Evolutionary conservation across 2,797 vertebrate genomes (phyloP).

Genomic region (Hyperoplus immaculatus): DNA sequence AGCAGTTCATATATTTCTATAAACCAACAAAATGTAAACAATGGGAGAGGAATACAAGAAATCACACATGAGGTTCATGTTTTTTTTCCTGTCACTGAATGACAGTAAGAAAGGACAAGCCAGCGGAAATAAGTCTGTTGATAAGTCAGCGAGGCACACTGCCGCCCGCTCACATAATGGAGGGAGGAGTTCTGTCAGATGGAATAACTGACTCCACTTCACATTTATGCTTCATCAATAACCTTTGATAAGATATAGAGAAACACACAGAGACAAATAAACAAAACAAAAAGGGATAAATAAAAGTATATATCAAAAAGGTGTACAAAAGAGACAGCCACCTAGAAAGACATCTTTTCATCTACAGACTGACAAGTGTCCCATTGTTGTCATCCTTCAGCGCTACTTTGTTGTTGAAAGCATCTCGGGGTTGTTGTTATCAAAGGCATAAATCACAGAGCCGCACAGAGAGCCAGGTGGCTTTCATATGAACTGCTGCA

Average conservation of each 20-base stretch:
- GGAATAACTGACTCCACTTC: slow-evolving; percentile 74
- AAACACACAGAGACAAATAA: slow-evolving; percentile 68
- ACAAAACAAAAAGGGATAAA: slow-evolving; percentile 61
- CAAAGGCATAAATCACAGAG: slow-evolving; percentile 85
- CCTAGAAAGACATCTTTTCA: slow-evolving; percentile 85
- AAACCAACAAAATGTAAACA: slow-evolving; percentile 18
- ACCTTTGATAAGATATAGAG: slow-evolving; percentile 71
- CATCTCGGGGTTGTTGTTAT: slow-evolving; percentile 79
- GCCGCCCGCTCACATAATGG: slow-evolving; percentile 59
- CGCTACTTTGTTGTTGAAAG: slow-evolving; percentile 80
- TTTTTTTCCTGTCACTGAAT: slow-evolving; percentile 42
- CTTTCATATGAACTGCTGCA: slow-evolving; percentile 81
- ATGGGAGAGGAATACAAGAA: slow-evolving; percentile 26
- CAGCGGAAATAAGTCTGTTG: slow-evolving; percentile 72
- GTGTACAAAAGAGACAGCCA: slow-evolving; percentile 68
- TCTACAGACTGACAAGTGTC: slow-evolving; percentile 86
- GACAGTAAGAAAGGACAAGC: slow-evolving; percentile 63
- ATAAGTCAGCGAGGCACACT: slow-evolving; percentile 71
- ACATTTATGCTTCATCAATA: slow-evolving; percentile 75
- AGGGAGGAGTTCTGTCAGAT: slow-evolving; percentile 56
- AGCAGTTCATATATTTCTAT: no score
- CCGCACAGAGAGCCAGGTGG: slow-evolving; percentile 77
- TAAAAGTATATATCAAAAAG: slow-evolving; percentile 61
- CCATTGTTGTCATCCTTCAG: slow-evolving; percentile 82
- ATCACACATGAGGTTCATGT: slow-evolving; percentile 33